phyloP scores from a whole-genome alignment of 2,113 vertebrate genomes.

The Dolichallabes microphthalmus region DNA sequence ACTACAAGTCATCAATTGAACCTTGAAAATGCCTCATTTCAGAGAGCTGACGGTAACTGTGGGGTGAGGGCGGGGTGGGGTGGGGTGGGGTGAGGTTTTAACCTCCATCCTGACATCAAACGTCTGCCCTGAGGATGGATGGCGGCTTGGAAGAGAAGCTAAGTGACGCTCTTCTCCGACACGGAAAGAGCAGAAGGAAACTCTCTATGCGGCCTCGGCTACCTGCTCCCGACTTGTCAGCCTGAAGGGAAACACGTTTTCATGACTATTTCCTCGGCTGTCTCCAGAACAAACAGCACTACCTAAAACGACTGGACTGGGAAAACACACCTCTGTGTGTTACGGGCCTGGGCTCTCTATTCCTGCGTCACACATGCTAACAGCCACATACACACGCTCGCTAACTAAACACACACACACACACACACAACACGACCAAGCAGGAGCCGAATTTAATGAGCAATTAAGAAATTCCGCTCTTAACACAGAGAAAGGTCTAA shows the following conservation, averaged over 20 bases:
- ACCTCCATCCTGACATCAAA: slow-evolving; percentile 67
- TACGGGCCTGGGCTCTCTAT: slow-evolving; percentile 33
- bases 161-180: slow-evolving; percentile 61
- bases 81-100: slow-evolving; percentile 13
- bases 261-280: slow-evolving; percentile 70
- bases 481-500: background rate
- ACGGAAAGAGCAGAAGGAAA: slow-evolving; percentile 55
- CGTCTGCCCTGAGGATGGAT: slow-evolving; percentile 57
- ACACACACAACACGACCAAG: background rate
- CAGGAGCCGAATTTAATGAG: slow-evolving; percentile 43
- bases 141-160: slow-evolving; percentile 57
- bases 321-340: slow-evolving; percentile 72
- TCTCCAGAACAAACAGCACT: slow-evolving; percentile 74
- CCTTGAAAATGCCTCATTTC: background rate
- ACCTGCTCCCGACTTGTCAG: slow-evolving; percentile 67
- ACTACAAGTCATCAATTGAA: background rate
- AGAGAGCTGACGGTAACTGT: slow-evolving; percentile 2
- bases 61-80: slow-evolving; percentile 49
- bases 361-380: background rate
- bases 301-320: slow-evolving; percentile 66
- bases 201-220: slow-evolving; percentile 62
- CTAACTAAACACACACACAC: slow-evolving; percentile 34
- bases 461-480: slow-evolving; percentile 28
- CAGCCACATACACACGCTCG: background rate
- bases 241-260: slow-evolving; percentile 73